Evolutionary conservation across 2,888 invertebrate species (phyloP), one percentile per base, ranked within the genome.

Genomic region (Tanytarsus gracilentus): DNA sequence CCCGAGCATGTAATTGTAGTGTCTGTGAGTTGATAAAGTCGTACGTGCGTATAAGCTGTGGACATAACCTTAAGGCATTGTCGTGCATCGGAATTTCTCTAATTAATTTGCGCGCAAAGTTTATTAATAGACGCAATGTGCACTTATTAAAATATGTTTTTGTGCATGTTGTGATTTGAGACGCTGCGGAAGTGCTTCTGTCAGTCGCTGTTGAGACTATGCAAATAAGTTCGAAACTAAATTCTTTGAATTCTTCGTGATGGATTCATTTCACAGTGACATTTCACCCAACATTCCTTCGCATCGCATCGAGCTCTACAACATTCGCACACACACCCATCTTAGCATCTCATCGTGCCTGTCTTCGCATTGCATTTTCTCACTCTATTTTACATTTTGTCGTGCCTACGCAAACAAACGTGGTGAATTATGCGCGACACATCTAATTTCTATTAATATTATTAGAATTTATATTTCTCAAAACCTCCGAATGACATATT

Each of bases 401-500:
- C 30, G 51, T n/a, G n/a, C n/a, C n/a, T n/a, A n/a, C n/a, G n/a
- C 14, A 39, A 39, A 14, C 9, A 30, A 30, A 30, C 11, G 3
- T 50, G 25, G 26, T 16, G 14, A 49, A 14, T 26, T 50, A 23
- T 3, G 30, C 51, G 23, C 50, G 14, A 8, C 5, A 26, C 26
- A 48, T 18, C 14, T 6, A 48, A 6, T 21, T 51, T 51, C 51
- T 51, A 51, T 29, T 51, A n/a, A n/a, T n/a, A n/a, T n/a, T n/a
- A n/a, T n/a, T n/a, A n/a, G n/a, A n/a, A n/a, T n/a, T 44, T 29
- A 58, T 58, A 58, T 48, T 58, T 58, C 48, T n/a, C n/a, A n/a
- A n/a, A n/a, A n/a, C n/a, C 29, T 58, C 29, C 30, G 29, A 58
- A 27, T 25, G 58, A 58, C 58, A 49, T 27, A 56, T 53, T 53